phyloP scores from a whole-genome alignment of 2,888 invertebrate genomes.

The Spodoptera littoralis region DNA sequence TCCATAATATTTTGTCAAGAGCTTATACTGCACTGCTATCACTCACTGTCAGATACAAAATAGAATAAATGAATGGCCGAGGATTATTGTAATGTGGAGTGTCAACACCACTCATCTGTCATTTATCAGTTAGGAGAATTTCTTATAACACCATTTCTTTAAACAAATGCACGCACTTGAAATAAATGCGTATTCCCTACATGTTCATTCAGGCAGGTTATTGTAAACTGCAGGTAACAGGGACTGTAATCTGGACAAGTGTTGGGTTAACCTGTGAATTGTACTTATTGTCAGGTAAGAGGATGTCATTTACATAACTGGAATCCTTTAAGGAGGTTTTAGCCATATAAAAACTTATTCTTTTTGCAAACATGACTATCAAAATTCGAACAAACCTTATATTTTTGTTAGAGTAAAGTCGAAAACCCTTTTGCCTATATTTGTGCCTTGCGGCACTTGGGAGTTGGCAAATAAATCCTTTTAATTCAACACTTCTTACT shows the following conservation, averaged over 20 bases:
- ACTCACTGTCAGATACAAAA: conserved; percentile 53
- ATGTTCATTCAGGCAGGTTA: no score
- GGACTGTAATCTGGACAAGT: no score
- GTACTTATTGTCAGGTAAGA: no score
- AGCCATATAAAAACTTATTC: no score
- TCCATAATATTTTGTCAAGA: conserved; percentile 52
- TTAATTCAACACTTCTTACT: conserved; percentile 14
- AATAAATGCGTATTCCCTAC: no score
- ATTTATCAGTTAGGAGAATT: background rate
- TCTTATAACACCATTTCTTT: background rate
- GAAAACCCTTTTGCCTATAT: conserved; percentile 18
- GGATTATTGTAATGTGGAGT: conserved; percentile 12
- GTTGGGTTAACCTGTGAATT: no score
- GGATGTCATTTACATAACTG: no score
- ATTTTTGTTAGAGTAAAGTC: conserved; percentile 16
- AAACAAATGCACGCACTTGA: no score
- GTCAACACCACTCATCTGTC: conserved; percentile 7
- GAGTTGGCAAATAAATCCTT: conserved; percentile 32
- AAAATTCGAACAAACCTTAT: conserved; percentile 2
- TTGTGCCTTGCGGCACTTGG: conserved; percentile 24
- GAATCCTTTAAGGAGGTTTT: no score
- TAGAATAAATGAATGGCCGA: conserved; percentile 19
- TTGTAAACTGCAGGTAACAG: no score
- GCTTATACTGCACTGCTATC: conserved; percentile 55
- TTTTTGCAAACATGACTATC: no score